These are phyloP conservation scores for Eurois occulta DNA, from an alignment of 2,888 invertebrate species.

Conservation along the genomic window DNA sequence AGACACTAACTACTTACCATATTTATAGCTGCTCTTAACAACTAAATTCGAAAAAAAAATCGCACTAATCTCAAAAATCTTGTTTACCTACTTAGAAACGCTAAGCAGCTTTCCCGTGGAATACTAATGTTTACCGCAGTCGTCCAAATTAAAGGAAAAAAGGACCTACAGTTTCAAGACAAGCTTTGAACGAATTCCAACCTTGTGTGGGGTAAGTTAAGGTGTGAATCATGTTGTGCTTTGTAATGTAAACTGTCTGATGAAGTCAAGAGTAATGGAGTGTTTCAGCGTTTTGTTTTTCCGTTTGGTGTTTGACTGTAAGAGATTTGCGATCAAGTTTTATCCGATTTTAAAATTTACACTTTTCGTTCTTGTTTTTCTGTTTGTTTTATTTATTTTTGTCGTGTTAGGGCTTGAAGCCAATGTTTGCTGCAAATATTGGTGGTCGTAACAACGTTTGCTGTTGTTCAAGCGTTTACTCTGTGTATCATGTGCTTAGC, in stretches of 20 bases:
- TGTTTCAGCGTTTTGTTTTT: constrained; percentile 79
- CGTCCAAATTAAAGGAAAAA: constrained; percentile 78
- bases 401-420: background rate
- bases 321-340: constrained; percentile 76
- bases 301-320: constrained; percentile 77
- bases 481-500: background rate
- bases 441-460: background rate
- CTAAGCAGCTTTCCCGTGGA: constrained; percentile 82
- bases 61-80: constrained; percentile 70
- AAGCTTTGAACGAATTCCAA: constrained; percentile 23
- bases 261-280: constrained; percentile 80
- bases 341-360: constrained; percentile 68
- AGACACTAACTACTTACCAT: background rate
- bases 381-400: constrained; percentile 25
- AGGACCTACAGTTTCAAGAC: constrained; percentile 40
- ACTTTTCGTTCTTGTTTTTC: constrained; percentile 13
- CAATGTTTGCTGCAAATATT: constrained; percentile 19
- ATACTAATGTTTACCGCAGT: constrained; percentile 81
- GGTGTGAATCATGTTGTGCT: constrained; percentile 39
- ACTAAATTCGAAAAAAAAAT: constrained; percentile 56
- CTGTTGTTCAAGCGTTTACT: background rate
- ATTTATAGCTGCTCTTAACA: constrained; percentile 11
- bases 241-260: constrained; percentile 67
- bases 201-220: constrained; percentile 1
- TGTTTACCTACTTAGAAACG: constrained; percentile 82